A percentile compares a stretch with the other conserved stretches of the same genome.
Evolutionary conservation across 2,113 vertebrate genomes (phyloP).

Genomic region (Alligator sinensis): DNA sequence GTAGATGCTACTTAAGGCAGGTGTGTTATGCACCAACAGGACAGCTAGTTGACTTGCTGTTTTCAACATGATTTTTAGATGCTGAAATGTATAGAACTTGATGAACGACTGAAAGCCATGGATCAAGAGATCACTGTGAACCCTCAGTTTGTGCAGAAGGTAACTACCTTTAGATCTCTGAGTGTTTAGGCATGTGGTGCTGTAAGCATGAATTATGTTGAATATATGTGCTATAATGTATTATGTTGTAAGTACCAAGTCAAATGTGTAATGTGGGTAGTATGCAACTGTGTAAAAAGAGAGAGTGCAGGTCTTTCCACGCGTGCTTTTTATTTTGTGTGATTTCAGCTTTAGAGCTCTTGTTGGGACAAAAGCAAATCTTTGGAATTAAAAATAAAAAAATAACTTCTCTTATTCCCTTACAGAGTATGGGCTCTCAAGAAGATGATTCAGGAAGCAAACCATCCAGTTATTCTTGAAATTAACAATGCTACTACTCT

Average conservation of each 20-base stretch:
- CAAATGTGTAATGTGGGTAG: background rate
- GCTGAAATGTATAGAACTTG: constrained; percentile 99
- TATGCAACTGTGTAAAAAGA: background rate
- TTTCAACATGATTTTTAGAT: constrained; percentile 80
- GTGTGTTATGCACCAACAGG: background rate
- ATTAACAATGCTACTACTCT: constrained; percentile 63
- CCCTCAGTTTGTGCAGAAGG: constrained; percentile 99
- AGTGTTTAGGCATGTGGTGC: background rate
- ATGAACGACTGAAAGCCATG: constrained; percentile 99
- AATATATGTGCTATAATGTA: background rate
- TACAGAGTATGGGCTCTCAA: constrained; percentile 98
- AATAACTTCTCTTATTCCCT: constrained; percentile 29
- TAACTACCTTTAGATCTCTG: constrained; percentile 60
- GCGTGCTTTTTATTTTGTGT: constrained; percentile 5
- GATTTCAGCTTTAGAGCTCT: constrained; percentile 30
- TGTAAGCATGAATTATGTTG: background rate
- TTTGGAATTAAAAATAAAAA: constrained; percentile 19
- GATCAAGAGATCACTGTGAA: constrained; percentile 99
- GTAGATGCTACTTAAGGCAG: accelerated
- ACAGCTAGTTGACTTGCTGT: background rate
- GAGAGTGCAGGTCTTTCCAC: background rate
- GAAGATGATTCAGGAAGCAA: constrained; percentile 99
- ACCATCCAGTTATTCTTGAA: constrained; percentile 99
- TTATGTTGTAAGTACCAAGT: background rate
- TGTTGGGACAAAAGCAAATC: background rate